Evolutionary conservation across 2,797 vertebrate genomes (phyloP), one percentile per base, ranked within the genome.

Genomic region (Sylvia borin): DNA sequence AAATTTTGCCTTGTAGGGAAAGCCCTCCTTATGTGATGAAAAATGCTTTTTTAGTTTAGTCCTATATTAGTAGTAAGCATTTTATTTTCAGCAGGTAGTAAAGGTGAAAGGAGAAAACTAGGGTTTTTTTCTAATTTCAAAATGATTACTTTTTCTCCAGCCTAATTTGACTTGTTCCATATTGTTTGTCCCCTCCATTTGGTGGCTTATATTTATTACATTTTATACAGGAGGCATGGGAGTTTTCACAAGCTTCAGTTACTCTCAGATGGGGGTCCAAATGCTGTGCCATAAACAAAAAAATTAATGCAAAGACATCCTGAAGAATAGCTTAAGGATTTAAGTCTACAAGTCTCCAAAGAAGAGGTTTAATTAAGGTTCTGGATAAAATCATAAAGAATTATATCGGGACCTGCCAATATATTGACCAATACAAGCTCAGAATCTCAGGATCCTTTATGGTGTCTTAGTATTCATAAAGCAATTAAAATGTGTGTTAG

Each of bases 1-100:
- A 81, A 91, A 51, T 79, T 87, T 94, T 64, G 21, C 58, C 8
- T 71, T 81, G 47, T 80, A 88, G 54, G 43, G 73, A 94, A 95
- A 93, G 21, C 34, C 11, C 27, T 88, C 27, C 58, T 84, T 65
- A 48, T 79, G 60, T 78, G 50, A 89, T 78, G 91, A 72, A 45
- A 93, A 76, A 67, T 34, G 2, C 14, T 65, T 51, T 91, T 90
- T 94, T 21, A 89, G 17, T 86, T 60, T 71, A 86, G 60, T 82
- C 19, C 18, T 54, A 16, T 57, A 29, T 86, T 55, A 79, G 74
- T 45, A 75, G 70, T 54, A 94, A 88, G 67, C 31, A 74, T 26
- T 43, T 10, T 75, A 50, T 84, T 88, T 95, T 91, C 83, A 94
- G 55, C 34, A 55, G 17, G 24, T 40, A n/a, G 15, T 58, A 51